Conservation (phyloP, 2,113 vertebrate species). For the Actenoides hombroni region DNA sequence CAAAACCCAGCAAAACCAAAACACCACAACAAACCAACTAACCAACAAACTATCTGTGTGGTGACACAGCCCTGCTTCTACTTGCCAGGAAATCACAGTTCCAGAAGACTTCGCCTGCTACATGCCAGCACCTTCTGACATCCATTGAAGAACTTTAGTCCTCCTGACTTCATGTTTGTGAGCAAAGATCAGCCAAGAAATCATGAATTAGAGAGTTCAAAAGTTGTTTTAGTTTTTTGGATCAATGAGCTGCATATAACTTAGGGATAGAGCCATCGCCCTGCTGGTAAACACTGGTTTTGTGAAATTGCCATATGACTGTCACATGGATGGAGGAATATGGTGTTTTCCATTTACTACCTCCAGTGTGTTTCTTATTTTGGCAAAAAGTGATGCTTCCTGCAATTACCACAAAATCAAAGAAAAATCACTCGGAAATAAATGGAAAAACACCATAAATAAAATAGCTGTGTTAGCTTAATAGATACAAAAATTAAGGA, state of each 20-base stretch:
- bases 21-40: too few species aligned
- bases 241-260: neutral
- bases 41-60: neutral
- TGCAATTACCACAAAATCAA: neutral
- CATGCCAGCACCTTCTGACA: neutral
- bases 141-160: neutral
- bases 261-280: neutral
- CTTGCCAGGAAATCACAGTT: neutral
- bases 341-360: neutral
- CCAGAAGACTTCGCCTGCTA: neutral
- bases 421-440: neutral
- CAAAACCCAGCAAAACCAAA: neutral
- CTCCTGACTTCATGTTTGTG: neutral
- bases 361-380: neutral
- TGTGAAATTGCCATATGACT: neutral
- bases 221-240: conserved; percentile 17
- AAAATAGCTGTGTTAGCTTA: neutral
- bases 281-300: neutral
- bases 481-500: neutral
- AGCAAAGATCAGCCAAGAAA: conserved; percentile 14
- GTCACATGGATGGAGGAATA: neutral
- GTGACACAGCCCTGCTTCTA: neutral
- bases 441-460: neutral
- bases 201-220: neutral
- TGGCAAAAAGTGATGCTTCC: neutral